Evolutionary conservation across 2,113 vertebrate genomes (phyloP), one percentile per base, ranked within the genome.

Genomic region (Abramis brama): DNA sequence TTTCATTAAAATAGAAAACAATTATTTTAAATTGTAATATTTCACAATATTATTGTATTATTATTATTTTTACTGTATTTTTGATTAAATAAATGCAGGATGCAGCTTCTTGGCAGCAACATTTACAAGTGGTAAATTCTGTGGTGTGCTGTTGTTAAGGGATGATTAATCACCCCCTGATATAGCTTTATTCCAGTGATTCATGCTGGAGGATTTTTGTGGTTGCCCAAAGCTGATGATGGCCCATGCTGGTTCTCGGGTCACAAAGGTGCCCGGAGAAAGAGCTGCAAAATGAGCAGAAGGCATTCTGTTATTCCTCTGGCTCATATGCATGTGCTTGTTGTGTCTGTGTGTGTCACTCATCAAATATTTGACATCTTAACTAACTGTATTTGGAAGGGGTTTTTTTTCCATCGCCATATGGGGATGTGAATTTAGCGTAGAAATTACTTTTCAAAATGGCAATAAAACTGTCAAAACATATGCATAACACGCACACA

Each of bases 271-370:
- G 21, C 19, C 55, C 19, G 21, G 55, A 23, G 71, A n/a, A 76
- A 27, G 30, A 39, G 83, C 50, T 36, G 36, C 76, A 79, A 80
- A 59, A 82, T 27, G 25, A 52, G n/a, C 57, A 43, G 33, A 85
- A 85, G 70, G 36, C 71, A 77, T 77, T 47, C 78, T 85, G 78
- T 43, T 64, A 60, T 50, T 60, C 73, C 64, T 19, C 19, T 33
- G 60, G 25, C 47, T 82, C 50, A 25, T 86, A 85, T 77, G 74
- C 43, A n/a, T 86, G 86, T 77, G 66, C 43, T 83, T 87, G 73
- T 33, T 77, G 27, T 90, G 88, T 90, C 85, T 76, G 84, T 91
- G 90, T 68, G 68, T 71, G 71, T 59, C 62, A 62, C 47, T 36
- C 25, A 23, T 78, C 27, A 36, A 45, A 45, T 47, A 47, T 64